A percentile compares a stretch with the other conserved stretches of the same genome.
These are phyloP conservation scores for Brachypodius melanocephalos DNA, from an alignment of 2,113 vertebrate species.

Conservation along the genomic window DNA sequence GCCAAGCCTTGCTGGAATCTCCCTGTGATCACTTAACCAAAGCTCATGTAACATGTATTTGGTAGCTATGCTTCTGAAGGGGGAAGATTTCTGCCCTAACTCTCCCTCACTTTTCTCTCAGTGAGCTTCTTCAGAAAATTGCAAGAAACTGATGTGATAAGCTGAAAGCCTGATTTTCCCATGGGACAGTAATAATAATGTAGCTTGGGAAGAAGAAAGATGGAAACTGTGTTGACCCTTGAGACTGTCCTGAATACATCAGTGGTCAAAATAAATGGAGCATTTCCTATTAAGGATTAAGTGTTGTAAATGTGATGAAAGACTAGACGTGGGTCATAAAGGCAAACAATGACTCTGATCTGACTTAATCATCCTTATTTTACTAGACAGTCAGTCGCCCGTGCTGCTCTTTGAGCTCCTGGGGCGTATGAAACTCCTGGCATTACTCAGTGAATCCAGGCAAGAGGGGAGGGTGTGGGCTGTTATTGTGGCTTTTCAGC, in stretches of 20 bases:
- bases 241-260: not conserved
- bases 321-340: not conserved
- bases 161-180: constrained; percentile 6
- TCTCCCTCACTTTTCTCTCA: not conserved
- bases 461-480: not conserved
- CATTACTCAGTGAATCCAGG: not conserved
- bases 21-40: not conserved
- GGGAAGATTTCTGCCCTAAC: not conserved
- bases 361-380: constrained; percentile 31
- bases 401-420: not conserved
- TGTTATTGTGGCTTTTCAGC: not conserved
- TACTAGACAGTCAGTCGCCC: not conserved
- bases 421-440: not conserved
- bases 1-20: not conserved
- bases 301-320: constrained; percentile 25
- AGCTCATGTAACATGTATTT: not conserved
- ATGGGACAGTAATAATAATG: not conserved
- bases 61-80: not conserved
- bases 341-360: constrained; percentile 6
- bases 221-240: not conserved
- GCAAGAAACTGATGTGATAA: not conserved
- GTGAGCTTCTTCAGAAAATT: not conserved
- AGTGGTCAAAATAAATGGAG: constrained; percentile 22
- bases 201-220: constrained; percentile 8
- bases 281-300: constrained; percentile 35